Percentiles rank a stretch among this genome's conserved stretches.
Conservation (phyloP, 2,888 invertebrate genomes). For the Silvanus unidentatus region DNA sequence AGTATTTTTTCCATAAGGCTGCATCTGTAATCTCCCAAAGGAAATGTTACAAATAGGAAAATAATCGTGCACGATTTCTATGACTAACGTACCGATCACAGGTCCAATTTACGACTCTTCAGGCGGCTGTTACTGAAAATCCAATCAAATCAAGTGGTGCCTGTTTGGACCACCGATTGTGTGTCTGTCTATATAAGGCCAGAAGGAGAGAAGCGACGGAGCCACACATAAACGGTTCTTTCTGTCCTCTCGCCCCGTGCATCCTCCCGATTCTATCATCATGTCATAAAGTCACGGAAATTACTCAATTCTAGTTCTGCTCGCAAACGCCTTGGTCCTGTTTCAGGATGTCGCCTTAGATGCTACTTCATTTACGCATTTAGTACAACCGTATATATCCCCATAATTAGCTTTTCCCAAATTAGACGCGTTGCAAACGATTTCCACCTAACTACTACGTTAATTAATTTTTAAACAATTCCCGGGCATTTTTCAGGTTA, state of each 20-base stretch:
- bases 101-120: constrained; percentile 41
- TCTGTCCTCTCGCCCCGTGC: constrained; percentile 20
- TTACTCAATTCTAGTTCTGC: constrained; percentile 37
- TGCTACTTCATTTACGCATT: constrained; percentile 31
- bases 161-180: constrained; percentile 32
- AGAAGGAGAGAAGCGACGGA: too few relatives aligned
- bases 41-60: constrained; percentile 28
- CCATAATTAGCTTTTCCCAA: constrained; percentile 25
- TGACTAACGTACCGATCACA: constrained; percentile 35
- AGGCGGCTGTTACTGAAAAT: constrained; percentile 39
- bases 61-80: constrained; percentile 33
- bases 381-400: constrained; percentile 26
- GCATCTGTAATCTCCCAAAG: constrained; percentile 22
- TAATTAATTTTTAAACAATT: too few relatives aligned
- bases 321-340: constrained; percentile 36
- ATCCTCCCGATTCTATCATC: constrained; percentile 27
- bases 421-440: constrained; percentile 18
- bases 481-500: too few relatives aligned
- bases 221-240: too few relatives aligned
- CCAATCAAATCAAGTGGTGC: constrained; percentile 42
- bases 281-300: constrained; percentile 41
- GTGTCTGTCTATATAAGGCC: background rate
- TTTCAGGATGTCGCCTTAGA: constrained; percentile 30
- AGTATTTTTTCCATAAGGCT: too few relatives aligned
- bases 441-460: constrained; percentile 1